Base-by-base conservation (phyloP, 2,113 vertebrate genomes). In the Condylura cristata region DNA sequence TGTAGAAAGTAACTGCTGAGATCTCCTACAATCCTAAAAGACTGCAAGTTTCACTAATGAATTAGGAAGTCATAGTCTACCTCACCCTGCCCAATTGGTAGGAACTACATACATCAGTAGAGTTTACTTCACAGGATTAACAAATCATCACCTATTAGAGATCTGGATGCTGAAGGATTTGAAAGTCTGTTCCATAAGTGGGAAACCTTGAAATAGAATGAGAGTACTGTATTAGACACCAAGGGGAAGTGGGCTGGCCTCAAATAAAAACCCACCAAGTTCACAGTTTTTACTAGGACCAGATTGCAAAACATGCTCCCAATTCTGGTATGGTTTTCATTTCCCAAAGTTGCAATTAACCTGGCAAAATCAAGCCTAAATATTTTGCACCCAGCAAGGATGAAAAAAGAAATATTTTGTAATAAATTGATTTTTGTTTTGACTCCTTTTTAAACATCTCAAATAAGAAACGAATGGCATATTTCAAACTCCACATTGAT, bases 121-220 rank as follows among this genome's bases (percentile, higher is more conserved):
- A 90, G 44, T 79, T 86, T 53, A 86, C 48, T 56, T 74, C 80
- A 79, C 34, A 75, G 91, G 75, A 80, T 92, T 93, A 95, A 58
- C 88, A 93, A 89, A 89, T 93, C 81, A 72, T 95, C 93, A 85
- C 83, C 83, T 81, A 30, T 84, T 86, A 93, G 28, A 60, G 20
- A 83, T 72, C 56, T 83, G 24, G 51, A 61, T 22, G 16, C 70
- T 90, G 32, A 0, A 89, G 56, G 70, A 83, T 78, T 72, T 92
- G 58, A 58, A 79, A 78, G 70, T 8, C 56, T 82, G 28, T 72
- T 41, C 12, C 17, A 4, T 48, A 83, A 65, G 22, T 51, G 56
- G 32, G 37, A 76, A 78, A 34, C 17, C 60, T 44, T 87, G 58
- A 58, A 72, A 61, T 8, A 89, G 63, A 96, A 88, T 34, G 70